phyloP scores from a whole-genome alignment of 1,140 invertebrate genomes.

The Zaprionus gabonicus region DNA sequence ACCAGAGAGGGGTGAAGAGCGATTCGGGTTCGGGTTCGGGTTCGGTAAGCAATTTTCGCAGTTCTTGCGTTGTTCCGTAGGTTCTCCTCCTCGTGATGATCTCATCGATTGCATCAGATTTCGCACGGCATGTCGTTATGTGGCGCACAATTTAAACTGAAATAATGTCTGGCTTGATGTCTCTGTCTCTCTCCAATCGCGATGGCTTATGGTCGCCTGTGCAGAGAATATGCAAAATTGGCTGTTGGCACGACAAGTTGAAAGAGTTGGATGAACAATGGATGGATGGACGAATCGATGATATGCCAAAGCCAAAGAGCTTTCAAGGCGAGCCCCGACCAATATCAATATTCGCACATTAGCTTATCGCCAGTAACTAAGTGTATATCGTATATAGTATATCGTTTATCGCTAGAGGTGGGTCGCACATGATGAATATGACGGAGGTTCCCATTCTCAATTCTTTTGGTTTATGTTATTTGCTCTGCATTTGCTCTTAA shows the following conservation, averaged over 20 bases:
- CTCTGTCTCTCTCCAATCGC: conserved; percentile 30
- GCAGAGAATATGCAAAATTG: conserved; percentile 71
- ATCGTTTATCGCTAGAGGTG: conserved; percentile 34
- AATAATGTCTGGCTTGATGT: conserved; percentile 42
- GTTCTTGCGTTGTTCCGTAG: conserved; percentile 27
- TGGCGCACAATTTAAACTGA: conserved; percentile 65
- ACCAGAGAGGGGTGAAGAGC: background rate
- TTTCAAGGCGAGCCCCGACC: conserved; percentile 53
- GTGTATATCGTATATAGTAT: conserved; percentile 10
- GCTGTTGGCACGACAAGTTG: conserved; percentile 64
- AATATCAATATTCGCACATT: conserved; percentile 27
- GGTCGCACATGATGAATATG: conserved; percentile 71
- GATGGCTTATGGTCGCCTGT: conserved; percentile 8
- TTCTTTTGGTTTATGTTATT: conserved; percentile 2
- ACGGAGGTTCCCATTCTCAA: conserved; percentile 37
- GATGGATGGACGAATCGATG: conserved; percentile 7
- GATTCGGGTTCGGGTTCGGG: conserved; percentile 13
- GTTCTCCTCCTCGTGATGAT: conserved; percentile 60
- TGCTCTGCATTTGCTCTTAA: background rate
- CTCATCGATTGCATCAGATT: conserved; percentile 82
- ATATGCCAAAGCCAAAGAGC: conserved; percentile 42
- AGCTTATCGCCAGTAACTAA: conserved; percentile 20
- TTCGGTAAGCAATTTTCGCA: conserved; percentile 41
- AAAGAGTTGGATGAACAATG: background rate
- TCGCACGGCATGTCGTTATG: conserved; percentile 77